Evolutionary conservation across 2,113 vertebrate species (phyloP).

Genomic region (Panthera uncia): DNA sequence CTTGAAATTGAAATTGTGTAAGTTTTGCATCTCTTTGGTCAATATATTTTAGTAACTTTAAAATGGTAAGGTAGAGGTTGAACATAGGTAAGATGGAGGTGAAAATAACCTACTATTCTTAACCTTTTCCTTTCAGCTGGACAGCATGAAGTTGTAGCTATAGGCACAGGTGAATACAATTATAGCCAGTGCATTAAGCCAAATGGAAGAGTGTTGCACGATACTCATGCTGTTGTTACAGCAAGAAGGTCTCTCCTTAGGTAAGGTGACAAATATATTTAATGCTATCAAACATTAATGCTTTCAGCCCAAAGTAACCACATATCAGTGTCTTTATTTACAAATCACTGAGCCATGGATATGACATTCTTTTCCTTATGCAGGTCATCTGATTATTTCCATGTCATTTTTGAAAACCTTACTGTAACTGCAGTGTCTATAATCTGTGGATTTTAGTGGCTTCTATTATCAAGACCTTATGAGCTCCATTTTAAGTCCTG

Average conservation of each 20-base stretch:
- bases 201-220: conserved; percentile 90
- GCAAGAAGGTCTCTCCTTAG: conserved; percentile 94
- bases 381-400: background rate
- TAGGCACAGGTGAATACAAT: conserved; percentile 94
- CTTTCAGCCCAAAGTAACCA: background rate
- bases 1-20: background rate
- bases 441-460: background rate
- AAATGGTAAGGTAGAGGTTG: background rate
- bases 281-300: background rate
- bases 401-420: background rate
- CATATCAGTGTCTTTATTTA: background rate
- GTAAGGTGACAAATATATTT: conserved; percentile 74
- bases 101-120: background rate
- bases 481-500: background rate
- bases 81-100: background rate
- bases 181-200: conserved; percentile 83
- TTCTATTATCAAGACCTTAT: background rate
- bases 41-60: background rate
- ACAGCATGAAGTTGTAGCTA: conserved; percentile 89
- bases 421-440: background rate
- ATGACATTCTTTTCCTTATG: background rate
- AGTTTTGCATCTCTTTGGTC: background rate
- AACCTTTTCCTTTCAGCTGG: conserved; percentile 78
- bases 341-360: background rate
- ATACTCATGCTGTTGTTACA: conserved; percentile 92